Base-by-base conservation (phyloP, 1,140 invertebrate species). In the Pygmarrhopalites habei region DNA sequence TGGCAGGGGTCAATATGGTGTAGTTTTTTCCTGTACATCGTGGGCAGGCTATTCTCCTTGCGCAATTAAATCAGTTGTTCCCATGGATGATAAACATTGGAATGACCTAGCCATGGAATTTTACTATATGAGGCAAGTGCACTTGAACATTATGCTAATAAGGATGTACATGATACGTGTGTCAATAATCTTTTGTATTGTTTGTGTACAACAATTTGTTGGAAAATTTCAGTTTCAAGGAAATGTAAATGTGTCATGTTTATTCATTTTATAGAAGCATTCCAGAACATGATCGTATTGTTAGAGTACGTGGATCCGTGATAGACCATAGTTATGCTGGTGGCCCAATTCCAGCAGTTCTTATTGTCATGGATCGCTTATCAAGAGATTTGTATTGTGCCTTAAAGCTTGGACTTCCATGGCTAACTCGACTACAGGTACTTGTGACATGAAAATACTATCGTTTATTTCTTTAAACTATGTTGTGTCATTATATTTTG, bases 51-150 rank as follows among this genome's bases (percentile, higher is more conserved):
- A 74, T 1, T 78, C 82, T 46, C 86, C 86, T 0, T 90, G 85
- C 73, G 90, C 90, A 15, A 83, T 93, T n/a, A 95, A 95, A 78
- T 91, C 89, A 17, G 89, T 95, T 29, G 84, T 93, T 28, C 90
- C 90, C 0, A 86, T 89, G 2, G 92, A 95, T 77, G 89, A 92
- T 62, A 84, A 89, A 68, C 90, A 94, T 73, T 93, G 90, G 87
- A 88, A 90, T 75, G 92, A 95, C 74, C 77, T 94, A 1, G 90
- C 90, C 1, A 87, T 94, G 84, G 91, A 95, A 77, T 93, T 92
- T 78, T 91, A 89, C 75, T 89, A 89, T 68, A 89, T 88, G 10
- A 83, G 83, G 83, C 84, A 61, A 35, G 32, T 35, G n/a, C n/a
- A n/a, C n/a, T n/a, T n/a, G n/a, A n/a, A n/a, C n/a, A n/a, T n/a